Percentiles rank a stretch among this genome's conserved stretches.
Conservation (phyloP, 2,113 vertebrate genomes). For the Serilophus lunatus region DNA sequence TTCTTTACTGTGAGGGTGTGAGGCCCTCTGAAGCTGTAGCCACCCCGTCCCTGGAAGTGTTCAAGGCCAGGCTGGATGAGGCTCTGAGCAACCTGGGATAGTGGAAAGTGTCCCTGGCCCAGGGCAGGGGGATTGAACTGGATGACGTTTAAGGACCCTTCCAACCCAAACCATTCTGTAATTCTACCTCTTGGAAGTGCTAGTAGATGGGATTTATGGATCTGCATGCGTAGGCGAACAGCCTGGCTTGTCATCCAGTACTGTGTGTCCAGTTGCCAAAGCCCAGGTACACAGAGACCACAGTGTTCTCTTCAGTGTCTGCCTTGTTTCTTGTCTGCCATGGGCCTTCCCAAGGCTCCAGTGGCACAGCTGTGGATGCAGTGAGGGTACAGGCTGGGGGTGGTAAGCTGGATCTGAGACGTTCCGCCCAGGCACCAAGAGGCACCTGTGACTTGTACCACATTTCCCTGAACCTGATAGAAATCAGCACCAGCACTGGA, state of each 20-base stretch:
- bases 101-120: neutral
- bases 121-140: neutral
- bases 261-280: neutral
- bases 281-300: neutral
- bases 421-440: neutral
- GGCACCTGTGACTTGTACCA: neutral
- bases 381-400: fast-evolving
- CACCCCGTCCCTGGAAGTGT: neutral
- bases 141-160: neutral
- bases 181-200: fast-evolving
- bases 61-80: fast-evolving
- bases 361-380: neutral
- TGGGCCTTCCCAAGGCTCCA: neutral
- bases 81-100: neutral
- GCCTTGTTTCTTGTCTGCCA: neutral
- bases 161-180: neutral
- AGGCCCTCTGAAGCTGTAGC: neutral
- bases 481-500: neutral
- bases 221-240: neutral
- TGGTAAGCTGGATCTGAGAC: neutral
- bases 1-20: neutral
- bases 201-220: neutral
- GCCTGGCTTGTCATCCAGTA: neutral
- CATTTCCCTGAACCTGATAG: fast-evolving
- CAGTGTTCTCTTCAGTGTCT: neutral